phyloP scores from a whole-genome alignment of 2,797 vertebrate species.

The Argya squamiceps region DNA sequence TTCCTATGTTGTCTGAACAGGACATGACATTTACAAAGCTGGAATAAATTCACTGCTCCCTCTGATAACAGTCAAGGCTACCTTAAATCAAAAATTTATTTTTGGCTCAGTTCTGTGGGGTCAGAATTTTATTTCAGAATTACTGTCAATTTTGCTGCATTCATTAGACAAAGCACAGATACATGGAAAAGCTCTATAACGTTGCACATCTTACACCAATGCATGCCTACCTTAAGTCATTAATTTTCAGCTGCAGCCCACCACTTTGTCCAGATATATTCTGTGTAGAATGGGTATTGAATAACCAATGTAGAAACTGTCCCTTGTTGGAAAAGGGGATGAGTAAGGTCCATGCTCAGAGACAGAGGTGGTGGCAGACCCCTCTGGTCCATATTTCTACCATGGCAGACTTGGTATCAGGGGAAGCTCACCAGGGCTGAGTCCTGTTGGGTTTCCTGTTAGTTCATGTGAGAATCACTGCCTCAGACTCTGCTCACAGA shows the following conservation, averaged over 20 bases:
- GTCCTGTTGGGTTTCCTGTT: neutral
- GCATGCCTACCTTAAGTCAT: neutral
- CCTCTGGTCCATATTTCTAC: neutral
- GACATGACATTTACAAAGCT: neutral
- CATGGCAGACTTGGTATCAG: neutral
- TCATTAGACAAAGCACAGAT: neutral
- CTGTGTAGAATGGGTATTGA: neutral
- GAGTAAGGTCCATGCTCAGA: rapidly evolving
- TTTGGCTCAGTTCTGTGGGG: neutral
- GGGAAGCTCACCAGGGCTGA: neutral
- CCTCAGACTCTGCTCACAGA: constrained; percentile 22
- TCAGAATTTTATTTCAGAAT: neutral
- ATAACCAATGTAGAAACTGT: neutral
- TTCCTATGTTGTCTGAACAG: neutral
- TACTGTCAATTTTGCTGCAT: neutral
- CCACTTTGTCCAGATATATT: neutral
- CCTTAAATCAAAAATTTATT: neutral
- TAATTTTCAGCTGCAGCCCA: neutral
- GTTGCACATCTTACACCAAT: neutral
- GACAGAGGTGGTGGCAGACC: neutral
- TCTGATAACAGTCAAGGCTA: neutral
- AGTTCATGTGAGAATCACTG: neutral
- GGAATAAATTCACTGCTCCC: neutral
- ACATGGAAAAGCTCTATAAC: neutral
- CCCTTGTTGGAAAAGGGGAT: neutral